Percentiles rank a stretch among this genome's conserved stretches.
Conservation (phyloP, 2,888 invertebrate genomes). For the Alentia gelatinosa region DNA sequence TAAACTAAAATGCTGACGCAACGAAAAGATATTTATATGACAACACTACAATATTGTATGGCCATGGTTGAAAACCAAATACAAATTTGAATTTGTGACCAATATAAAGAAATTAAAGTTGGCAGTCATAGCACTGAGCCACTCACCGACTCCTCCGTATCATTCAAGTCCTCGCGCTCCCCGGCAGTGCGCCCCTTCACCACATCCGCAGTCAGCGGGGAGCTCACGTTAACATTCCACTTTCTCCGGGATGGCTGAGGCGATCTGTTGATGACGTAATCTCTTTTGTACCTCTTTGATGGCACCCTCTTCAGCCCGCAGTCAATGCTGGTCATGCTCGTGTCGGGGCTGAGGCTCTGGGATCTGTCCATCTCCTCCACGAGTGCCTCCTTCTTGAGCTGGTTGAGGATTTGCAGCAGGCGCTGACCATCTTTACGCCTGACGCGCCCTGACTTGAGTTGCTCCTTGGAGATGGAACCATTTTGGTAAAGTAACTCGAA, state of each 20-base stretch:
- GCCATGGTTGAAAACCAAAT: no score
- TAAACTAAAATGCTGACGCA: no score
- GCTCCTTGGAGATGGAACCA: conserved; percentile 55
- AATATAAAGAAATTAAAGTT: neutral
- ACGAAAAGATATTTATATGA: no score
- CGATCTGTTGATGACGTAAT: conserved; percentile 69
- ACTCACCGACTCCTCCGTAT: conserved; percentile 29
- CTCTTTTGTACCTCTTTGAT: conserved; percentile 70
- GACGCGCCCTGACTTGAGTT: conserved; percentile 55
- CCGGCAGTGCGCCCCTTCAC: neutral
- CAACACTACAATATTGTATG: no score
- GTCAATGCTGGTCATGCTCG: conserved; percentile 57
- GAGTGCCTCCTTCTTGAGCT: neutral
- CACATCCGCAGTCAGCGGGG: conserved; percentile 13
- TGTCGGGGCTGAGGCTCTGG: conserved; percentile 53
- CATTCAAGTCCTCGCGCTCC: neutral
- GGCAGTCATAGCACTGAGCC: neutral
- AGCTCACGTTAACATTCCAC: conserved; percentile 35
- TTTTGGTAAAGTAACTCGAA: conserved; percentile 57
- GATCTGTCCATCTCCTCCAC: neutral
- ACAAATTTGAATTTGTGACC: neutral
- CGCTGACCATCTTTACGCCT: conserved; percentile 29
- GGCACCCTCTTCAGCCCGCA: conserved; percentile 72
- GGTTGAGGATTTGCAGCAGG: conserved; percentile 45
- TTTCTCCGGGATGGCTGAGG: neutral